These are phyloP conservation scores for Tethea ocularis DNA, from an alignment of 2,888 invertebrate genomes.

Conservation along the genomic window DNA sequence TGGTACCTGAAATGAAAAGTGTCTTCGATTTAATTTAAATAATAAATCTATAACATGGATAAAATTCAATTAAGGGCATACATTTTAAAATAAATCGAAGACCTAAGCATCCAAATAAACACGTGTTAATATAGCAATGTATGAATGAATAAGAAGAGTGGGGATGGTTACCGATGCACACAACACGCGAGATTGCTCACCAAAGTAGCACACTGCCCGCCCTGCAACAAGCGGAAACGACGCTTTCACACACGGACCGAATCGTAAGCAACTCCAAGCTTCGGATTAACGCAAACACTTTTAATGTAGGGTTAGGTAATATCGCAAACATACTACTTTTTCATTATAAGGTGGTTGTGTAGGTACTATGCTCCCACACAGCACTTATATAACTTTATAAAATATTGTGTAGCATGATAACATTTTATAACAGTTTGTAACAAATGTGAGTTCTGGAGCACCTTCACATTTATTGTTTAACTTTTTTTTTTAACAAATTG, in stretches of 20 bases:
- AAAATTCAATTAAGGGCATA: neutral
- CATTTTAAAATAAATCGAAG: constrained; percentile 51
- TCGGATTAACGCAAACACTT: constrained; percentile 2
- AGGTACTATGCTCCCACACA: too few species aligned
- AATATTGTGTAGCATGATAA: too few species aligned
- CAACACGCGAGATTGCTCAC: constrained; percentile 98
- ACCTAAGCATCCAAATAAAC: constrained; percentile 62
- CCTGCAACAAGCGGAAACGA: constrained; percentile 86
- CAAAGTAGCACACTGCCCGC: constrained; percentile 96
- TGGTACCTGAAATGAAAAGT: constrained; percentile 53
- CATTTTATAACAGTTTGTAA: too few species aligned
- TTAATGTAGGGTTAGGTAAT: neutral
- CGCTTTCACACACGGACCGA: constrained; percentile 68
- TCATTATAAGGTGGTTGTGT: too few species aligned
- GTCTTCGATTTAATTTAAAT: constrained; percentile 56
- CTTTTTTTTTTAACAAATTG: too few species aligned
- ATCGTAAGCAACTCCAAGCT: constrained; percentile 16
- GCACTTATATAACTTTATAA: too few species aligned
- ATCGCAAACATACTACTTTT: neutral
- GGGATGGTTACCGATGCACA: constrained; percentile 96
- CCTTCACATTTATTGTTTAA: too few species aligned
- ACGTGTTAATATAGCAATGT: constrained; percentile 77
- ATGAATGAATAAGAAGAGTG: constrained; percentile 87
- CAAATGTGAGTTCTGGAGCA: too few species aligned
- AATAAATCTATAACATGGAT: neutral